Base-by-base conservation (phyloP, 1,140 invertebrate species). In the Hyposmocoma kahamanoa region DNA sequence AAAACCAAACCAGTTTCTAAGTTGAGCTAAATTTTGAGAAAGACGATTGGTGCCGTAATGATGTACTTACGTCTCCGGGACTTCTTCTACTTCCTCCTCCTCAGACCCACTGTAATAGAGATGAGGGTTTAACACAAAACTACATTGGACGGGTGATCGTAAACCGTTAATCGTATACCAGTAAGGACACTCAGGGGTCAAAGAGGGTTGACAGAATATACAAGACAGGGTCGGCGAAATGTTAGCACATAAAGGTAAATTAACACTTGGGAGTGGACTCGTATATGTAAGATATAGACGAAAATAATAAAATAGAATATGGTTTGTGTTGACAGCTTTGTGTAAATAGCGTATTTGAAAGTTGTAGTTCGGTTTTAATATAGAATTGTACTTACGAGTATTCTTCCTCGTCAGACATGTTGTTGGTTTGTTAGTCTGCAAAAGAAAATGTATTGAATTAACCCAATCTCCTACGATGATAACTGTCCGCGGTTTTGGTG, bases 381-480 rank as follows among this genome's bases (percentile, higher is more conserved):
- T 26, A 26, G 24, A 6, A 8, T 17, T 39, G 68, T 84, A 90
- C 91, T 92, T 88, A 92, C 91, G 91, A 91, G 86, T 91, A 91
- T 89, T 91, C 91, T 85, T 92, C 91, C 79, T 92, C 91, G 85
- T 91, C 91, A 87, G 91, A 92, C 91, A 92, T 92, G 85, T 73
- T 89, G 87, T 81, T 84, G 79, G 88, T 80, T 87, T 88, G 80
- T 86, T 83, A 83, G 69, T 84, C 88, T 89, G 89, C 52, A 87
- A 88, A 78, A 58, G 11, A 77, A 87, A 71, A 56, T 50, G 10
- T n/a, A n/a, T n/a, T n/a, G n/a, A n/a, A n/a, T n/a, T n/a, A n/a
- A n/a, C n/a, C n/a, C n/a, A n/a, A n/a, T n/a, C n/a, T n/a, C n/a
- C n/a, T n/a, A n/a, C n/a, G n/a, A n/a, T n/a, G n/a, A n/a, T n/a